Evolutionary conservation across 2,797 vertebrate species (phyloP).

Genomic region (Protosalanx chinensis): DNA sequence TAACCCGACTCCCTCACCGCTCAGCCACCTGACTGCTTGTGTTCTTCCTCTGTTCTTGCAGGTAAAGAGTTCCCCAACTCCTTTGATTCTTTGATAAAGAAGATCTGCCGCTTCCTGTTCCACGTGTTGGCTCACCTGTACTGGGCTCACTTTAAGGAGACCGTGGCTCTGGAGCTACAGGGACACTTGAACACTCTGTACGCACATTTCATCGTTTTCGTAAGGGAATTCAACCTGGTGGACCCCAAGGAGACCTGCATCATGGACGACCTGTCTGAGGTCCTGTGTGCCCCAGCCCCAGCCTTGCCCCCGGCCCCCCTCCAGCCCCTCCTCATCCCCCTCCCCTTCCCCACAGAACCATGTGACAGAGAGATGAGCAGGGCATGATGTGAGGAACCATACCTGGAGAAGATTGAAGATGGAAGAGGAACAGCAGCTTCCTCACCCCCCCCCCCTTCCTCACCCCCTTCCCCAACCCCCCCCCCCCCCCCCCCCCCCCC

Average conservation of each 20-base stretch:
- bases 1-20: too few relatives aligned
- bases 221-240: slow-evolving; percentile 97
- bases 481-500: slow-evolving; percentile 38
- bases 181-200: slow-evolving; percentile 99
- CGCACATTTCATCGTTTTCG: slow-evolving; percentile 96
- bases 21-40: too few relatives aligned
- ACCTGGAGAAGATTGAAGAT: slow-evolving; percentile 58
- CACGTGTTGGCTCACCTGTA: slow-evolving; percentile 99
- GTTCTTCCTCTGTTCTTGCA: slow-evolving; percentile 49
- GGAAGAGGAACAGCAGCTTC: slow-evolving; percentile 45
- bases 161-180: slow-evolving; percentile 92
- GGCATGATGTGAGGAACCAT: slow-evolving; percentile 32
- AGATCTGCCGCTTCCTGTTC: slow-evolving; percentile 95
- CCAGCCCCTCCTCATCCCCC: slow-evolving; percentile 54
- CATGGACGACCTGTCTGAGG: slow-evolving; percentile 98
- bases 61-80: slow-evolving; percentile 97
- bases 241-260: slow-evolving; percentile 97
- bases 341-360: slow-evolving; percentile 91
- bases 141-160: slow-evolving; percentile 98
- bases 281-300: slow-evolving; percentile 82
- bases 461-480: slow-evolving; percentile 35
- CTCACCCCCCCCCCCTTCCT: slow-evolving; percentile 44
- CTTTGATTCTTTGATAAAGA: slow-evolving; percentile 95
- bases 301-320: slow-evolving; percentile 20
- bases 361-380: slow-evolving; percentile 96